Conservation (phyloP, 2,797 vertebrate species). For the Eremophila alpestris region DNA sequence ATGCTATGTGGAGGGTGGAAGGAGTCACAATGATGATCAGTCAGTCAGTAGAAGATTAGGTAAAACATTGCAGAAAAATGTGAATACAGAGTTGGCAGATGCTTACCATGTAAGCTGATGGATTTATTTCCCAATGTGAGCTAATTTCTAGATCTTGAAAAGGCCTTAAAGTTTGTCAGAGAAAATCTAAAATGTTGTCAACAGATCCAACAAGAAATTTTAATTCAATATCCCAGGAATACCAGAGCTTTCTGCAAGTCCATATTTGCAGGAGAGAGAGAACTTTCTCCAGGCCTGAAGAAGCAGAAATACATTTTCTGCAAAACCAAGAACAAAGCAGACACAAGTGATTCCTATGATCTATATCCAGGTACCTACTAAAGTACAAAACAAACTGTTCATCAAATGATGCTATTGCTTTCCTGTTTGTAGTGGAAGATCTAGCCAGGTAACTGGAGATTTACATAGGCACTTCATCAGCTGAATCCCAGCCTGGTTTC, state of each 20-base stretch:
- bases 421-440: background rate
- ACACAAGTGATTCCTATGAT: background rate
- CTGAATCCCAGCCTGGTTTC: background rate
- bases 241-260: background rate
- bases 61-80: slow-evolving; percentile 14
- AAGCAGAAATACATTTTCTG: background rate
- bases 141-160: background rate
- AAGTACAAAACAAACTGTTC: background rate
- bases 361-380: background rate
- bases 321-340: background rate
- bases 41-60: background rate
- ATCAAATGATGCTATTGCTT: background rate
- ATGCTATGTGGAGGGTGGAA: background rate
- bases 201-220: background rate
- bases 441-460: background rate
- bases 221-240: background rate
- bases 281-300: background rate
- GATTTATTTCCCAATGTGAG: background rate
- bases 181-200: background rate
- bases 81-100: background rate
- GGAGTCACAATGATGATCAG: background rate
- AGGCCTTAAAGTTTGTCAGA: background rate
- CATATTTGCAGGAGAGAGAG: background rate
- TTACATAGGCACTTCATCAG: background rate
- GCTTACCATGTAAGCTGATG: background rate